Base-by-base conservation (phyloP, 2,888 invertebrate genomes). In the Lutraria lutraria region DNA sequence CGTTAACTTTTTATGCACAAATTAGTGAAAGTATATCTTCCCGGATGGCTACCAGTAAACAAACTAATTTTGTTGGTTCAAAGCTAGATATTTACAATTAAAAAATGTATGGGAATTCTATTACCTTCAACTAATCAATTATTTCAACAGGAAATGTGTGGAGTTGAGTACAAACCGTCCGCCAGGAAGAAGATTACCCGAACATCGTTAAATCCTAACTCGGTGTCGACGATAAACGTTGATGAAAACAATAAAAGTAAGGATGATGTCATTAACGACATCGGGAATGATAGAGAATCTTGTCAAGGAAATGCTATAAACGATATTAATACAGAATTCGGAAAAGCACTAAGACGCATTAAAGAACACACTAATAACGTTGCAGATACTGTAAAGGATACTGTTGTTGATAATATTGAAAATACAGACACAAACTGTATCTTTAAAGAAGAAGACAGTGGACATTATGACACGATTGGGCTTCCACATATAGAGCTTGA, bases 71-170 rank as follows among this genome's bases (percentile, higher is more conserved):
- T 43, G 43, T 43, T 4, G 43, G 43, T 43, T 43, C 8, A 43
- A 43, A 43, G 8, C 43, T 43, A 43, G 43, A 43, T 43, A 43
- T 43, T 43, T 43, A 43, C 43, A 43, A 4, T 43, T 2, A 43
- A 43, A 2, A 43, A 43, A 43, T 43, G 8, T 8, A 43, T 43
- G 43, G 2, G 43, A 43, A 43, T 43, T 43, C 8, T 4, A 43
- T 43, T 43, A 8, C 43, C 2, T 43, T 43, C 43, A 43, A 43
- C 43, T 43, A 3, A 83, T 72, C 29, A 31, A 8, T 76, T 79
- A 12, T 15, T 56, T 79, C 0, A 8, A 81, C 25, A 87, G 87
- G 87, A 83, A 79, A 87, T 87, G 87, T 87, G 56, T 79, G 87
- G 87, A 0, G 87, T 79, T 2, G 79, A 54, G 31, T 87, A 87